A percentile compares a stretch with the other conserved stretches of the same genome.
Conservation (phyloP, 2,888 invertebrate species). For the Podabrus alpinus region DNA sequence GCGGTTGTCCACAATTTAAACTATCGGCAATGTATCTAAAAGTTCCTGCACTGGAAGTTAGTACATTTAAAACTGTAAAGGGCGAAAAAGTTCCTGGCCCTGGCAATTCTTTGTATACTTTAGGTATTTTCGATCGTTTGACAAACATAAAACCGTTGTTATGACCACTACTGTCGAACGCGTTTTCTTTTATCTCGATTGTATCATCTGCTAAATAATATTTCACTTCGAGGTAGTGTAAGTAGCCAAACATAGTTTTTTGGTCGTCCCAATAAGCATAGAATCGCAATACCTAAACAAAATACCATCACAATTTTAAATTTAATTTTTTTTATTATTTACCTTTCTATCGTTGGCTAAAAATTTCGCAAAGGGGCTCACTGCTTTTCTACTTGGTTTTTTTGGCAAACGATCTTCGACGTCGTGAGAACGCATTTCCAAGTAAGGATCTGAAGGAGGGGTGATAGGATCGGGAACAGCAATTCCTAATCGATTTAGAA, state of each 20-base stretch:
- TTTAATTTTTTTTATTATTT: not conserved
- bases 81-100: slow-evolving; percentile 58
- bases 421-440: slow-evolving; percentile 54
- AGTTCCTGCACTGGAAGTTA: slow-evolving; percentile 60
- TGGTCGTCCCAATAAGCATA: slow-evolving; percentile 91
- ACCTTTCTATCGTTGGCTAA: slow-evolving; percentile 77
- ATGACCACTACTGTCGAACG: slow-evolving; percentile 69
- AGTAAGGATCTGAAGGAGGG: slow-evolving; percentile 61
- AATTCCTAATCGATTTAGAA: slow-evolving; percentile 83
- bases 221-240: slow-evolving; percentile 80
- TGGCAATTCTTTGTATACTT: slow-evolving; percentile 60
- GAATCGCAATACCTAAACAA: slow-evolving; percentile 68
- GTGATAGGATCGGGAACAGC: slow-evolving; percentile 73
- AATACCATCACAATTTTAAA: not conserved
- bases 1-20: slow-evolving; percentile 58
- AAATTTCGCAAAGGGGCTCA: slow-evolving; percentile 76
- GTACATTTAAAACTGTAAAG: slow-evolving; percentile 65
- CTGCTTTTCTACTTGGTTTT: slow-evolving; percentile 62
- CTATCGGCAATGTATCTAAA: slow-evolving; percentile 63
- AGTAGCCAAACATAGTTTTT: slow-evolving; percentile 72
- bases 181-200: slow-evolving; percentile 81
- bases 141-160: slow-evolving; percentile 75
- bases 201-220: slow-evolving; percentile 89
- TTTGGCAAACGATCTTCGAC: slow-evolving; percentile 51
- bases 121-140: slow-evolving; percentile 76